phyloP scores from a whole-genome alignment of 2,888 invertebrate genomes.

The Meteorus colon region DNA sequence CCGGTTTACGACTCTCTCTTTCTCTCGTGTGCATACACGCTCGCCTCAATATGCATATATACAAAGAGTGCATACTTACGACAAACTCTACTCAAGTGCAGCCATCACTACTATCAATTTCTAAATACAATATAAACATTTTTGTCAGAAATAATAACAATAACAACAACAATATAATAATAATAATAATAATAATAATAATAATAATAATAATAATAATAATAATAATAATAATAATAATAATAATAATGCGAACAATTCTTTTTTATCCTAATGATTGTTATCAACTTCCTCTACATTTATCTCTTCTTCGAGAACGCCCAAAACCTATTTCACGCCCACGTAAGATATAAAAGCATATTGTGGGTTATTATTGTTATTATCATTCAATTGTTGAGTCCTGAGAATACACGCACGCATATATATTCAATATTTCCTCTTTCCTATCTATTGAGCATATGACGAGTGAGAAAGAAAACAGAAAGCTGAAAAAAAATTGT shows the following conservation, averaged over 20 bases:
- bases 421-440: conserved; percentile 4
- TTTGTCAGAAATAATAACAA: not conserved
- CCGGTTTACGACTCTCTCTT: conserved; percentile 51
- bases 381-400: conserved; percentile 13
- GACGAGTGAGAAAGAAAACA: conserved; percentile 29
- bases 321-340: not conserved
- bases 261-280: conserved; percentile 15
- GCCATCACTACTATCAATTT: too few species aligned
- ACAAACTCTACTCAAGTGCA: not conserved
- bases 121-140: too few species aligned
- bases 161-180: not conserved
- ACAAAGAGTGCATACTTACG: not conserved
- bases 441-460: conserved; percentile 26
- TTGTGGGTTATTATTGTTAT: not conserved
- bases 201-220: not conserved
- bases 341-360: not conserved
- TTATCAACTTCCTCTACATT: conserved; percentile 20
- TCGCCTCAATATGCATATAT: conserved; percentile 1
- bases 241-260: not conserved
- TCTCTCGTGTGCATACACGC: conserved; percentile 41
- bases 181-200: not conserved
- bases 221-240: not conserved
- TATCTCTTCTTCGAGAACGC: too few species aligned
- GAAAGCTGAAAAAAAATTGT: conserved; percentile 41
- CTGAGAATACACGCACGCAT: not conserved